Evolutionary conservation across 2,888 invertebrate genomes (phyloP).

Genomic region (Clanis bilineata): DNA sequence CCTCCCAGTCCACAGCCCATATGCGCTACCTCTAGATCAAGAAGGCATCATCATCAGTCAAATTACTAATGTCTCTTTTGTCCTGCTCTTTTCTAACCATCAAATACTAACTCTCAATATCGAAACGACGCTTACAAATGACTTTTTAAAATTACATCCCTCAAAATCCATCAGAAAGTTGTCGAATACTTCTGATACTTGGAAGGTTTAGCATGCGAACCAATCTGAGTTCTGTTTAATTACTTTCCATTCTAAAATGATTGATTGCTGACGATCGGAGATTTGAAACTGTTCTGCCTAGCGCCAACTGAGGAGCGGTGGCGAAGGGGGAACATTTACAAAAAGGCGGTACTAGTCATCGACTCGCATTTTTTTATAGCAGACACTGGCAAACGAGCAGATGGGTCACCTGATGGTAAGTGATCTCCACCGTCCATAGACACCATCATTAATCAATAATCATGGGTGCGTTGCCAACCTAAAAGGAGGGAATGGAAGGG

Average conservation of each 20-base stretch:
- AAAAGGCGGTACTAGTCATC: too few species aligned
- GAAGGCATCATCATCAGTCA: neutral
- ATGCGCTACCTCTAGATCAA: too few species aligned
- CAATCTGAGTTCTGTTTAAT: constrained; percentile 23
- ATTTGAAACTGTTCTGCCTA: constrained; percentile 11
- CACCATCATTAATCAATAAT: too few species aligned
- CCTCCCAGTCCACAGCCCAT: too few species aligned
- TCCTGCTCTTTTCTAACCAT: neutral
- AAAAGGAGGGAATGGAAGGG: too few species aligned
- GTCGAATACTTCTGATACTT: constrained; percentile 10
- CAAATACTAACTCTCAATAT: neutral
- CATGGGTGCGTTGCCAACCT: too few species aligned
- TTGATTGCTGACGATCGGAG: constrained; percentile 22
- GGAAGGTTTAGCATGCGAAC: constrained; percentile 13
- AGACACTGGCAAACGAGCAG: too few species aligned
- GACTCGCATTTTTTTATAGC: too few species aligned
- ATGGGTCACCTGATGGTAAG: too few species aligned
- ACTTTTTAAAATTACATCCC: constrained; percentile 4
- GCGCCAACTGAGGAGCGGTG: too few species aligned
- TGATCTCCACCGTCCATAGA: too few species aligned
- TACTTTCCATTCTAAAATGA: constrained; percentile 27
- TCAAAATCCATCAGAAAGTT: constrained; percentile 11
- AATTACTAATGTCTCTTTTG: neutral
- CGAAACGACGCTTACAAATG: neutral
- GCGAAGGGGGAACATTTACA: too few species aligned